Base-by-base conservation (phyloP, 2,113 vertebrate genomes). In the Pimephales promelas region DNA sequence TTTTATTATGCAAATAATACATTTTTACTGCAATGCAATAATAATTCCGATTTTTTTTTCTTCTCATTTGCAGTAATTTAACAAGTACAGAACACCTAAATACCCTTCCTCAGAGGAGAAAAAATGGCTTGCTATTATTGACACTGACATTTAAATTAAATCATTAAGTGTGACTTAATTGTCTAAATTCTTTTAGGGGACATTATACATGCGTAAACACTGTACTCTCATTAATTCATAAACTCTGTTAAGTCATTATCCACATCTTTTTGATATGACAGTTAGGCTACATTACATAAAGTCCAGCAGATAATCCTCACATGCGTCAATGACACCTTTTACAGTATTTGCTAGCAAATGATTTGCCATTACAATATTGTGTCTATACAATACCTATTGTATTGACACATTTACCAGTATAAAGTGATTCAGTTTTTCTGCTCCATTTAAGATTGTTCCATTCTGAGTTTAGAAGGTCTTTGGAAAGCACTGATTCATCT, bases 401-500 rank as follows among this genome's bases (percentile, higher is more conserved):
- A 62, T 10, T 28, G n/a, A 16, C 76, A 47, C 76, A 64, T 64
- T 43, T 79, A 64, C 47, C 43, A 64, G 36, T 40, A 83, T 56
- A 61, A 62, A 64, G 14, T 47, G 57, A 20, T 79, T 79, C 28
- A 28, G 4, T 77, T 54, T 20, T 75, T 75, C 47, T 28, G 7
- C 72, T 34, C 72, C 10, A 4, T 52, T 75, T 31, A 75, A 75
- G 36, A 62, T 59, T 45, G 36, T 61, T 24, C n/a, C 57, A 79
- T 43, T 62, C 43, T 31, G 26, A 24, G 43, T 66, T 80, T 28
- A 66, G 59, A 45, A 52, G 61, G 61, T 64, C 47, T 81, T 81
- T 70, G 79, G 64, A 81, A 70, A 81, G 79, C 62, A 70, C 62
- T 56, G 79, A 81, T 81, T 81, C 79, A 81, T 81, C 79, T 70